Percentiles rank a stretch among this genome's conserved stretches.
phyloP scores from a whole-genome alignment of 1,140 invertebrate species.

The Halictus rubicundus region DNA sequence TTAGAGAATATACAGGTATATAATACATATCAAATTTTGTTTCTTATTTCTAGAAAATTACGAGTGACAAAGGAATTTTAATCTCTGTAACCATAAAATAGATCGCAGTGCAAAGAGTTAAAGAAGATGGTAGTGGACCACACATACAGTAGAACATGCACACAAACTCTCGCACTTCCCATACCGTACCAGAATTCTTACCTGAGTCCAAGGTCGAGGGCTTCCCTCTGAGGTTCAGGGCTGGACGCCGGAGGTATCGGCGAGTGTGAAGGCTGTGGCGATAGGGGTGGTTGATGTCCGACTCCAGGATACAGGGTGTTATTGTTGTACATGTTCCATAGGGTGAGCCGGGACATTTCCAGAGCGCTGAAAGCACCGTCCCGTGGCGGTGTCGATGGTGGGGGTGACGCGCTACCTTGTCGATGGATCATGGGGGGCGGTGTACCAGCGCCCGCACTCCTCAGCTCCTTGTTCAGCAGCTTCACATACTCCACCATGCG shows the following conservation, averaged over 20 bases:
- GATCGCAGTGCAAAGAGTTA: too few relatives aligned
- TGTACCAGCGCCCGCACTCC: slow-evolving; percentile 74
- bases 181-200: slow-evolving; percentile 31
- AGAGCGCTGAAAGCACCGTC: slow-evolving; percentile 84
- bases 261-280: slow-evolving; percentile 72
- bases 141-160: too few relatives aligned
- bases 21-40: too few relatives aligned
- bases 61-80: too few relatives aligned
- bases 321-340: slow-evolving; percentile 90
- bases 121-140: too few relatives aligned
- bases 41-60: too few relatives aligned
- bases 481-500: slow-evolving; percentile 90
- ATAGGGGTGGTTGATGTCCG: slow-evolving; percentile 63
- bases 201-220: slow-evolving; percentile 82
- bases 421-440: slow-evolving; percentile 77
- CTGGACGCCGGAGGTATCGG: slow-evolving; percentile 69
- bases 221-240: slow-evolving; percentile 82
- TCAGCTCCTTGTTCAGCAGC: slow-evolving; percentile 82
- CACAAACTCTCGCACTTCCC: too few relatives aligned
- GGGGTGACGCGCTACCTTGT: slow-evolving; percentile 82
- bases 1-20: too few relatives aligned
- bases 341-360: slow-evolving; percentile 87
- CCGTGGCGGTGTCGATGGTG: slow-evolving; percentile 80
- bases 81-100: too few relatives aligned
- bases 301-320: slow-evolving; percentile 73